Evolutionary conservation across 2,888 invertebrate species (phyloP), one percentile per base, ranked within the genome.

Genomic region (Leptopterna dolabrata): DNA sequence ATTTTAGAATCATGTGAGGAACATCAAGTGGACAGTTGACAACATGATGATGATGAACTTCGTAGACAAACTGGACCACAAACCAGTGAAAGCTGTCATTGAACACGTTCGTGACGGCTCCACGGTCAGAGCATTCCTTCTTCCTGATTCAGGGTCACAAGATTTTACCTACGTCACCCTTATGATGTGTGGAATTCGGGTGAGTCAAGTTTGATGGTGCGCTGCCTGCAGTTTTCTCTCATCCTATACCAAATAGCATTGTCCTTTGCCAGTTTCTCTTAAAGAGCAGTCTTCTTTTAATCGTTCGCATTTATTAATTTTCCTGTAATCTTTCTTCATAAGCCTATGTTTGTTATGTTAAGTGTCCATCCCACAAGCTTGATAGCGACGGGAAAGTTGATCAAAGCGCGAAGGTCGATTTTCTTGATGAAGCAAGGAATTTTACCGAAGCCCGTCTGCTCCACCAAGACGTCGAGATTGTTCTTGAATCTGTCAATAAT

Each of bases 71-170:
- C 95, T 95, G 89, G 95, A 95, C 89, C 95, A 96, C 51, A 96
- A 97, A 91, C 97, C 97, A 0, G 93, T 99, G 6, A 96, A 95
- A 92, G 98, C 99, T 76, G 95, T 99, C 87, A 96, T 99, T 90
- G 99, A 99, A 92, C 98, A 98, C 93, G 99, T 99, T 0, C 94
- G 98, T 87, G 99, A 99, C 92, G 99, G 99, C 0, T 98, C 98
- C 45, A 99, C 99, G 0, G 95, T 99, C 16, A 94, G 99, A 89
- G 96, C 97, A 2, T 96, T 98, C 91, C 93, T 99, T 14, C 92
- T 99, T 87, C 98, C 99, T 0, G 63, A 63, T 0, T n/a, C 51
- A 51, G n/a, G 4, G 0, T 19, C 51, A n/a, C 51, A 16, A 6
- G 89, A 89, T 45, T 98, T 95, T 92, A 95, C 97, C 90, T 96